phyloP scores from a whole-genome alignment of 2,888 invertebrate genomes.

The Tigriopus californicus region DNA sequence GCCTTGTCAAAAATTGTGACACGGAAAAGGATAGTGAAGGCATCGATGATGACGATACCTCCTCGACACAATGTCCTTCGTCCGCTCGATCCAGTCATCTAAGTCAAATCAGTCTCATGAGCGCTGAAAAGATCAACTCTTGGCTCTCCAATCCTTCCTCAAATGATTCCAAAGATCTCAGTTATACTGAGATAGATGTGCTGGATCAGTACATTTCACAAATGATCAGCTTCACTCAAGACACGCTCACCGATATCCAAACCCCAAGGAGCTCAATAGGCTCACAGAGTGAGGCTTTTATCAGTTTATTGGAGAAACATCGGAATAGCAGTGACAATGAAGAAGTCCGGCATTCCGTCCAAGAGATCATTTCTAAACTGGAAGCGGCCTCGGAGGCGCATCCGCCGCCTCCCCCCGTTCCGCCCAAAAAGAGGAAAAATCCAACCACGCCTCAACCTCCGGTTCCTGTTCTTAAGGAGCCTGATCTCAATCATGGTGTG shows the following conservation, averaged over 20 bases:
- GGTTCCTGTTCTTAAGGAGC: not conserved
- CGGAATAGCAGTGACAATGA: not conserved
- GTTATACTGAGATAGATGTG: not conserved
- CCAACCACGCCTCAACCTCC: not conserved
- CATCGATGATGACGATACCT: not conserved
- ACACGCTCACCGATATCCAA: too few species aligned
- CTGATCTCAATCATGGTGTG: conserved; percentile 2
- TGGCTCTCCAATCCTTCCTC: conserved; percentile 1
- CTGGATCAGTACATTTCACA: conserved; percentile 10
- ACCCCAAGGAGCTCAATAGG: not conserved
- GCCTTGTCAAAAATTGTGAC: conserved; percentile 13
- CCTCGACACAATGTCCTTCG: not conserved
- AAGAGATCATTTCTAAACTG: not conserved
- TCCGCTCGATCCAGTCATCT: not conserved
- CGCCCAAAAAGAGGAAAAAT: not conserved
- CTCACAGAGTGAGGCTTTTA: too few species aligned
- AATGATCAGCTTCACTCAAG: not conserved
- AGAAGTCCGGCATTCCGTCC: not conserved
- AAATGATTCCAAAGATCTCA: not conserved
- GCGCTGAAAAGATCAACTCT: not conserved
- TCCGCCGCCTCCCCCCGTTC: too few species aligned
- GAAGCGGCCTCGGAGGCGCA: not conserved
- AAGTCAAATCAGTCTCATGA: conserved; percentile 5
- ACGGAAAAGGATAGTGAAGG: not conserved
- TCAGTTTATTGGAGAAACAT: not conserved